Base-by-base conservation (phyloP, 2,888 invertebrate species). In the Cecidostiba fungosa region DNA sequence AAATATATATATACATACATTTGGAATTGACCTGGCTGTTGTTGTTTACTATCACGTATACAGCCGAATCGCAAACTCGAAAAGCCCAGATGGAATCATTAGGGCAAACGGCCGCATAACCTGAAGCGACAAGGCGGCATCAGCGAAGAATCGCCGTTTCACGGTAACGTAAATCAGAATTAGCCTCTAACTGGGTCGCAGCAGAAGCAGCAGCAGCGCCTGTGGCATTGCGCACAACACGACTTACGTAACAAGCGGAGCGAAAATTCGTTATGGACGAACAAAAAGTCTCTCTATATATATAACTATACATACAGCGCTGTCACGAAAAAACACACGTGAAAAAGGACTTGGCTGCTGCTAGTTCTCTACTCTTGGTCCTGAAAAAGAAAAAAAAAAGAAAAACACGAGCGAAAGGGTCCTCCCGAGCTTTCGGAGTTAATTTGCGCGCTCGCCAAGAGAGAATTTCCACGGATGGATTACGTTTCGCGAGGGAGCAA, bases 401-500 rank as follows among this genome's bases (percentile, higher is more conserved):
- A 19, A n/a, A 1, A 43, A 82, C 32, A 23, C 39, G 29, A 16
- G 23, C 70, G 70, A 39, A 12, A 23, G 29, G n/a, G 23, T 74
- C 62, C 47, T 77, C 26, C 8, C 39, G 72, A 16, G 47, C n/a
- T 36, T n/a, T 10, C 19, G 43, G 62, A 84, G 78, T 84, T 84
- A 84, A 84, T 84, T 84, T 84, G 69, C 79, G 54, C 26, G 47
- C 39, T 39, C 80, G 23, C 29, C 23, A 26, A n/a, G 47, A 82
- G 76, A 54, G 29, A 16, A 23, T 47, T 43, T 62, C 43, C 36
- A 26, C 73, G 77, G n/a, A 36, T 59, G 43, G 47, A 66, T 66
- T 78, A 66, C 47, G 39, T 69, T 47, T 26, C 72, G 72, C 26
- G 74, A 14, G 74, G 26, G 62, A 36, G 72, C 69, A 69, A 66